phyloP scores from a whole-genome alignment of 2,113 vertebrate species.

The Ameiurus melas region DNA sequence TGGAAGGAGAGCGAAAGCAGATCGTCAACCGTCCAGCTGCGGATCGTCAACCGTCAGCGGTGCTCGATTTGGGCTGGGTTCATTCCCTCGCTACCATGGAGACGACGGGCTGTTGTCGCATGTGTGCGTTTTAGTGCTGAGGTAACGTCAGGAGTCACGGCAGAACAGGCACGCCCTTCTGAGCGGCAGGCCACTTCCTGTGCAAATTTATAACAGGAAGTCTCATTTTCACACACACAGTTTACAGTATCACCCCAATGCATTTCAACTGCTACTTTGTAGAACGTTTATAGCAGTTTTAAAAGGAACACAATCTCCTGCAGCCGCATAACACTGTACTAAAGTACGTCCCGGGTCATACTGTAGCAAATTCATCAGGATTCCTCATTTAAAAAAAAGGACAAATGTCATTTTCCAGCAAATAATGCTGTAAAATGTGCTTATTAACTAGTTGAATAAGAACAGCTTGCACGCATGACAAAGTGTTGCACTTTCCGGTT shows the following conservation, averaged over 20 bases:
- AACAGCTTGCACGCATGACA: background rate
- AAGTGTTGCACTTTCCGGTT: background rate
- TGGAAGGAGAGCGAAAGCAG: background rate
- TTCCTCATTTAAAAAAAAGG: background rate
- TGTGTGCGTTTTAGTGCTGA: background rate
- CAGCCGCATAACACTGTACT: background rate
- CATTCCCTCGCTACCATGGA: background rate
- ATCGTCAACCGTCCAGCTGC: background rate
- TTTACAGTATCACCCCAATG: slow-evolving; percentile 21
- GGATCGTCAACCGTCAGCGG: background rate
- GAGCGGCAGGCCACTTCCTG: slow-evolving; percentile 55
- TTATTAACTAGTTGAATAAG: background rate
- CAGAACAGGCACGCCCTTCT: slow-evolving; percentile 44
- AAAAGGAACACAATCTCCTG: background rate
- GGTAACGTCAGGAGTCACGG: slow-evolving; percentile 37
- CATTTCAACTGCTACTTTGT: background rate
- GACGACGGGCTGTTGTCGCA: background rate
- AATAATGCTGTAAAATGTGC: background rate
- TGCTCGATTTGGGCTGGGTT: background rate
- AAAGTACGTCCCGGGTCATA: background rate
- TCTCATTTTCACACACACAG: slow-evolving; percentile 28
- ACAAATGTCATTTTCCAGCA: background rate
- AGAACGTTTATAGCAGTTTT: background rate
- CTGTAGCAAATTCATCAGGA: background rate
- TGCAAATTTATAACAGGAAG: slow-evolving; percentile 50